Conservation (phyloP, 35 echinoderm and acorn worm species). For the Ptychodera flava region DNA sequence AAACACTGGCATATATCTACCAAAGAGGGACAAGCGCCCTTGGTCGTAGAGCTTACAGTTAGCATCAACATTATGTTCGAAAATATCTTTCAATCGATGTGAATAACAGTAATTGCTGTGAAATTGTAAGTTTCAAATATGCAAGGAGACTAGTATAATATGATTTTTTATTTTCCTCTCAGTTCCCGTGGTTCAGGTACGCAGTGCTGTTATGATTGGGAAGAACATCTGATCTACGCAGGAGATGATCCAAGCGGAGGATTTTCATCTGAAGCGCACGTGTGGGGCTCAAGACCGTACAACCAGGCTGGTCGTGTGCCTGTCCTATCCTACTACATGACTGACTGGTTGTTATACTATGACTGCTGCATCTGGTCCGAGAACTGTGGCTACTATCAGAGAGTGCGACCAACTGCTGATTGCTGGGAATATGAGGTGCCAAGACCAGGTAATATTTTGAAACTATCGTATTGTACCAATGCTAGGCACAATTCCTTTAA, state of each 20-base stretch:
- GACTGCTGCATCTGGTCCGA: slow-evolving; percentile 87
- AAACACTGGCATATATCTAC: too few species aligned
- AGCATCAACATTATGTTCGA: too few species aligned
- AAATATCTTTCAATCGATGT: too few species aligned
- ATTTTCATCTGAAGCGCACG: slow-evolving; percentile 43
- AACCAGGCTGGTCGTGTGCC: slow-evolving; percentile 46
- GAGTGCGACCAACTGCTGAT: slow-evolving; percentile 62
- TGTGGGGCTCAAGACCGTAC: slow-evolving; percentile 58
- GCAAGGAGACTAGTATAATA: too few species aligned
- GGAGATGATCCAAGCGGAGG: slow-evolving; percentile 76
- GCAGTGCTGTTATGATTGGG: slow-evolving; percentile 81
- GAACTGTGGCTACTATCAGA: slow-evolving; percentile 74
- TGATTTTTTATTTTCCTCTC: too few species aligned
- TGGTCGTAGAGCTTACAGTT: too few species aligned
- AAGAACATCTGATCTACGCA: slow-evolving; percentile 80
- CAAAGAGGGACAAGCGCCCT: too few species aligned
- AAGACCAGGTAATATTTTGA: slow-evolving; percentile 62
- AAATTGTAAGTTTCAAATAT: too few species aligned
- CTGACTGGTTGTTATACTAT: slow-evolving; percentile 62
- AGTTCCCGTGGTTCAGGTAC: slow-evolving; percentile 78
- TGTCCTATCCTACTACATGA: slow-evolving; percentile 44
- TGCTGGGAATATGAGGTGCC: slow-evolving; percentile 62
- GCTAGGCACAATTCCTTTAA: too few species aligned
- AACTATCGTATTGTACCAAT: too few species aligned
- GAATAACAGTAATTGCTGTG: too few species aligned